Percentiles rank a stretch among this genome's conserved stretches.
Evolutionary conservation across 2,113 vertebrate genomes (phyloP).

Genomic region (Nasalis larvatus): DNA sequence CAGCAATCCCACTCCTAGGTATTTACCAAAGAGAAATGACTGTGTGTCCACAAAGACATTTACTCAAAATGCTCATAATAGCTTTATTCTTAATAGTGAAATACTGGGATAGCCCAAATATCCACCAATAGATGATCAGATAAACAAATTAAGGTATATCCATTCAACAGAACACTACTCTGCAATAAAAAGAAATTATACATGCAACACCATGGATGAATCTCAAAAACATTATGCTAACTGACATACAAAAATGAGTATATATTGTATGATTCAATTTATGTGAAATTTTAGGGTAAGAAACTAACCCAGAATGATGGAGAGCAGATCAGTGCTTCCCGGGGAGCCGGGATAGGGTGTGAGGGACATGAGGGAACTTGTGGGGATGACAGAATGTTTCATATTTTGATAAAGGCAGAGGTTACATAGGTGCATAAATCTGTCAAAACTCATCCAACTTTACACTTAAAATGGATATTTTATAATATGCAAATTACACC

Average conservation of each 20-base stretch:
- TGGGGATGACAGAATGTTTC: not conserved
- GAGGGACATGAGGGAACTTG: not conserved
- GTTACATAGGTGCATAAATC: not conserved
- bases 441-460: not conserved
- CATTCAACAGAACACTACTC: not conserved
- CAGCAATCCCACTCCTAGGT: not conserved
- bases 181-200: not conserved
- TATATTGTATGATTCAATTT: not conserved
- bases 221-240: not conserved
- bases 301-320: not conserved
- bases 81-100: not conserved
- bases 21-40: not conserved
- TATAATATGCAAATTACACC: not conserved
- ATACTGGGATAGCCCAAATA: not conserved
- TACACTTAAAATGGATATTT: not conserved
- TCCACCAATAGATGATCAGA: not conserved
- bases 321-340: not conserved
- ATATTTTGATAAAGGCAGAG: not conserved
- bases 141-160: not conserved
- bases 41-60: not conserved
- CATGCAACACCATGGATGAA: not conserved
- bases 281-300: not conserved
- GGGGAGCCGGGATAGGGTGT: not conserved
- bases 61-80: not conserved
- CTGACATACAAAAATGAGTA: not conserved